Conservation (phyloP, 1,140 invertebrate species). For the Drosophila ironensis region DNA sequence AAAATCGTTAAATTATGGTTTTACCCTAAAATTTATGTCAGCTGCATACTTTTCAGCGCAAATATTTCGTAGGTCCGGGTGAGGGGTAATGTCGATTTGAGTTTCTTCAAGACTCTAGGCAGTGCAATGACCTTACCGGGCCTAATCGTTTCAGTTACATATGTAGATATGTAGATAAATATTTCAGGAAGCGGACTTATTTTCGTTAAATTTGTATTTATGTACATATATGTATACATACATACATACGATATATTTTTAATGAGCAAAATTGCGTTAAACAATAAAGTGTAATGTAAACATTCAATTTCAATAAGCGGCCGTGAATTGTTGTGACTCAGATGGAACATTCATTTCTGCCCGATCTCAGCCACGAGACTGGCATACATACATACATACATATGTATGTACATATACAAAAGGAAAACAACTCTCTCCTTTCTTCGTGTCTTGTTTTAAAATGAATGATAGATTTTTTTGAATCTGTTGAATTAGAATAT, state of each 20-base stretch:
- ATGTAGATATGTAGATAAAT: too few relatives aligned
- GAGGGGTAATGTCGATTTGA: neutral
- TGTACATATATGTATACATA: conserved; percentile 11
- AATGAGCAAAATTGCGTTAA: neutral
- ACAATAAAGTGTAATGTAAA: neutral
- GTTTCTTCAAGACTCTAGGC: neutral
- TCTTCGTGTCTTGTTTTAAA: too few relatives aligned
- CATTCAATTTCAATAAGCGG: neutral
- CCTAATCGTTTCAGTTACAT: too few relatives aligned
- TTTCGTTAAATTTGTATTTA: conserved; percentile 13
- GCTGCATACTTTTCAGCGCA: conserved; percentile 40
- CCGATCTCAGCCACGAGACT: too few relatives aligned
- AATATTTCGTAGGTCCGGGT: too few relatives aligned
- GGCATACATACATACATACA: neutral
- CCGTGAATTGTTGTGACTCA: too few relatives aligned
- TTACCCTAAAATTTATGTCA: too few relatives aligned
- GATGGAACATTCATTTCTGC: too few relatives aligned
- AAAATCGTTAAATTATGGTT: conserved; percentile 77
- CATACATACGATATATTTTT: conserved; percentile 8
- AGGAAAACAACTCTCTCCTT: too few relatives aligned
- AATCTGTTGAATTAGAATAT: too few relatives aligned
- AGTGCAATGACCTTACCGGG: conserved; percentile 27
- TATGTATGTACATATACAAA: neutral
- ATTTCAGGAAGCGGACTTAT: neutral
- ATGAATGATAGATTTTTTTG: too few relatives aligned